phyloP scores from a whole-genome alignment of 2,888 invertebrate genomes.

The Aricia artaxerxes region DNA sequence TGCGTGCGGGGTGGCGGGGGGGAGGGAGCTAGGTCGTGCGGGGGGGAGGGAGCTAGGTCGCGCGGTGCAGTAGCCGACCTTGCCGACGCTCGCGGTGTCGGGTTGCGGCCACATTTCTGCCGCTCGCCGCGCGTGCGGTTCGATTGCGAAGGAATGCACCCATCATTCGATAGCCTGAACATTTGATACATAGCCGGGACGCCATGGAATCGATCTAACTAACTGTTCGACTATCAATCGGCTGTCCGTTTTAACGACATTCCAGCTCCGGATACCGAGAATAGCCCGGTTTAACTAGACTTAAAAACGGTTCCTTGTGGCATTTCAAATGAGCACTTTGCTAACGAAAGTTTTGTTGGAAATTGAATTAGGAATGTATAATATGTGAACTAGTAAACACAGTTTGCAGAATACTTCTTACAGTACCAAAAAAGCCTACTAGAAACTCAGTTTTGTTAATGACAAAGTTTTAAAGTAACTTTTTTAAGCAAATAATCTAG shows the following conservation, averaged over 20 bases:
- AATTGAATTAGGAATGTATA: background rate
- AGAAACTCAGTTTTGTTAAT: background rate
- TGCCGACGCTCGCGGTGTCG: conserved; percentile 64
- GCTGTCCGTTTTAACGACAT: conserved; percentile 37
- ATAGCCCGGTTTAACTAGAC: background rate
- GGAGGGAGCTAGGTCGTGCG: conserved; percentile 49
- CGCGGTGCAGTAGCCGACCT: conserved; percentile 78
- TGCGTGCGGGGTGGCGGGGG: conserved; percentile 35
- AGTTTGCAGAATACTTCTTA: background rate
- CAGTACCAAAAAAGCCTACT: background rate
- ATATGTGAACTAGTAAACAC: background rate
- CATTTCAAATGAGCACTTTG: background rate
- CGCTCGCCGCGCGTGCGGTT: conserved; percentile 72
- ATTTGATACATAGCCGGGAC: conserved; percentile 68
- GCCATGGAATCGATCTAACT: conserved; percentile 60
- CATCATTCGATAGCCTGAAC: conserved; percentile 70
- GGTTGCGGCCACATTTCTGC: conserved; percentile 72
- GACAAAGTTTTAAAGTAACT: background rate
- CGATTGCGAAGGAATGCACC: conserved; percentile 72
- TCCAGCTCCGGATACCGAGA: conserved; percentile 28
- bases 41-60: conserved; percentile 52
- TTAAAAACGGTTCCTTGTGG: background rate
- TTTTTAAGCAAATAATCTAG: no score
- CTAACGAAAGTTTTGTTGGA: background rate
- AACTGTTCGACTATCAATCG: conserved; percentile 45